Evolutionary conservation across 1,140 invertebrate genomes (phyloP), one percentile per base, ranked within the genome.

Genomic region (Nasonia longicornis): DNA sequence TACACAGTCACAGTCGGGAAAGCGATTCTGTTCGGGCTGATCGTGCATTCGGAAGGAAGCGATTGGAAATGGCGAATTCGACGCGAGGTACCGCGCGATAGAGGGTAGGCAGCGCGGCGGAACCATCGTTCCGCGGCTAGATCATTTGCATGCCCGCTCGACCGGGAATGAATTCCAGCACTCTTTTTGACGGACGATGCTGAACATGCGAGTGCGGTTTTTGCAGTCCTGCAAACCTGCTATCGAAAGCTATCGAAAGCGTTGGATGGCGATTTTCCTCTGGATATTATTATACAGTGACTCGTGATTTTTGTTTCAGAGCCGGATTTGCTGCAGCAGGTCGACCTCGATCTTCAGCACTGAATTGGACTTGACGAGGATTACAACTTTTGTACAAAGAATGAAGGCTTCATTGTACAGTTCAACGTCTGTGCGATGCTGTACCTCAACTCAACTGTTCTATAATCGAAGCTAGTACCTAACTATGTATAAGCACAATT

Each of bases 311-410:
- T 77, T 86, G 82, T 91, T 90, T 83, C 87, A 90, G 90, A 90
- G 71, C 88, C 90, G 75, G 89, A 90, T 86, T 85, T 91, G 29
- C 82, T 90, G 83, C 89, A 90, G 45, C 88, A 89, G 84, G 89
- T 90, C n/a, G 89, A 91, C 79, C 87, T 90, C 79, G 89, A 90
- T 78, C 80, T 88, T 58, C 52, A 58, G 7, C 88, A 88, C 52
- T 90, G 84, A 87, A 66, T 67, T 71, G 35, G 64, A 14, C 0
- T 29, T 26, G 48, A 52, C 45, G 20, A 31, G 76, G 64, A 73
- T 67, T 38, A 72, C 31, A 35, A 31, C 58, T 80, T 29, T 81
- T 81, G 52, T 77, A 81, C 75, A 81, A 29, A 83, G 84, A 86
- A 82, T 76, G 1, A 31, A 82, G 77, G 81, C 84, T 79, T 80